phyloP scores from a whole-genome alignment of 2,113 vertebrate genomes.

The Thamnaconus septentrionalis region DNA sequence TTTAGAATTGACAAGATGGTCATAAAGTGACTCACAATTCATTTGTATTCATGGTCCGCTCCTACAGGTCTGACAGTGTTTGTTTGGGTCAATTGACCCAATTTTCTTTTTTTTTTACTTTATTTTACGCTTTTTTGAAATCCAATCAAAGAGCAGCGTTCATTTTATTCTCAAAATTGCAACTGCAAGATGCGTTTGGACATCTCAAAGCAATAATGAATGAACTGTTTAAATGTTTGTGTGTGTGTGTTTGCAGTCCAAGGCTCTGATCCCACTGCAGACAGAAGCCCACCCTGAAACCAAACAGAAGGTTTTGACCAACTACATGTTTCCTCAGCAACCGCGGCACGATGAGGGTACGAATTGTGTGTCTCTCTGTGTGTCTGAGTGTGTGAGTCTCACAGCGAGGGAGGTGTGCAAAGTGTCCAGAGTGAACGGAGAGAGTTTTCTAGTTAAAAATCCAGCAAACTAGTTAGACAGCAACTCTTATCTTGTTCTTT shows the following conservation, averaged over 20 bases:
- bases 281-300: conserved; percentile 98
- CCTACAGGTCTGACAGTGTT: neutral
- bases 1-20: neutral
- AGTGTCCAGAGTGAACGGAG: too few species aligned
- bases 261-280: conserved; percentile 98
- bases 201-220: too few species aligned
- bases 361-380: conserved; percentile 11
- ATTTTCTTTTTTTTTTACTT: too few species aligned
- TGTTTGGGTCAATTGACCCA: too few species aligned
- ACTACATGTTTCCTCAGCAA: conserved; percentile 99
- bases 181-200: neutral
- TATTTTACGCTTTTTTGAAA: neutral
- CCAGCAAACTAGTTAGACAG: too few species aligned
- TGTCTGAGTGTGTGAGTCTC: neutral
- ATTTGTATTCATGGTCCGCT: neutral
- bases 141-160: neutral
- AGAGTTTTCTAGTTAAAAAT: too few species aligned
- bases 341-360: conserved; percentile 94
- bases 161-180: neutral
- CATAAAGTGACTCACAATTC: neutral
- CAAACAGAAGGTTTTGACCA: conserved; percentile 97
- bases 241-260: conserved; percentile 82
- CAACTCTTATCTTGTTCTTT: neutral
- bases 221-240: neutral
- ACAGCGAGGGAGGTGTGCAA: too few species aligned